Base-by-base conservation (phyloP, 2,888 invertebrate genomes). In the Rotaria magnacalcarata region DNA sequence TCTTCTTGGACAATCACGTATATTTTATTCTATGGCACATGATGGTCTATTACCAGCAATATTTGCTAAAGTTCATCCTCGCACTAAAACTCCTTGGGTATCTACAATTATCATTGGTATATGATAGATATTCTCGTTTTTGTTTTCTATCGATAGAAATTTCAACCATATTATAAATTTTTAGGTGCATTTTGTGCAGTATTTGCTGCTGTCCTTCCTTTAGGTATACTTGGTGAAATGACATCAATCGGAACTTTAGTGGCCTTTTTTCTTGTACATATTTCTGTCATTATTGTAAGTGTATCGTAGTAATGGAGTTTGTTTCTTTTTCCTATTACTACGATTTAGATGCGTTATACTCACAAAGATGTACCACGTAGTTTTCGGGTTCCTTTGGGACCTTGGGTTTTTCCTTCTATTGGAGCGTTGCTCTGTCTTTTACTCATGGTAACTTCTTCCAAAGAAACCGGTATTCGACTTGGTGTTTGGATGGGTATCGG, bases 11-110 rank as follows among this genome's bases (percentile, higher is more conserved):
- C 67, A 67, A 67, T 16, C 84, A 27, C 11, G 80, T 16, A 43
- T 85, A n/a, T 60, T 85, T 16, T 85, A 84, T 50, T 41, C 34
- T 50, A 60, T 85, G 85, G 75, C 47, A 24, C 85, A 84, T 50
- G 85, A 75, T 58, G 85, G 85, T 34, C 85, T 75, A 10, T n/a
- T 85, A 21, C 84, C 85, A 47, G 27, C n/a, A 0, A n/a, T 58
- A 11, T 24, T 80, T 34, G 47, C 52, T 27, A 27, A 54, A 43
- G 7, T 80, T 50, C 85, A 75, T 52, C 84, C 85, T 60, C 24
- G 60, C 7, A n/a, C 34, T n/a, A 21, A 4, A 27, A 84, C 58
- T n/a, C 84, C 84, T 21, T 74, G 34, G 50, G 8, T 85, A 4
- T 52, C 54, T 4, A 47, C 85, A 41, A 14, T 56, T 10, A 84